These are phyloP conservation scores for Holacanthella duospinosa DNA, from an alignment of 2,888 invertebrate species.

Conservation along the genomic window DNA sequence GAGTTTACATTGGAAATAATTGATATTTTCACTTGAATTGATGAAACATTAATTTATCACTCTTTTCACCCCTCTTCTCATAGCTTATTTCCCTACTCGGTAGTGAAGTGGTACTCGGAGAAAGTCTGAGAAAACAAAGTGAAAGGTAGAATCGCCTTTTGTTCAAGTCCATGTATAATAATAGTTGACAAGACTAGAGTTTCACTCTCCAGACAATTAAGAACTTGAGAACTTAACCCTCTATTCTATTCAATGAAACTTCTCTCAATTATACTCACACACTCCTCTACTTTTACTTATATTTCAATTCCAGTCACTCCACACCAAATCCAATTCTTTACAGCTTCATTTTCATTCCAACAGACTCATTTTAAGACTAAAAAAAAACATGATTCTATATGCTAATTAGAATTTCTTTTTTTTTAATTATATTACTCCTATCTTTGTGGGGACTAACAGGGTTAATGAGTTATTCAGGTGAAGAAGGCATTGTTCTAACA, in stretches of 20 bases:
- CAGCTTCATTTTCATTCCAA: too few species aligned
- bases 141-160: neutral
- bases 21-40: constrained; percentile 35
- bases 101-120: neutral
- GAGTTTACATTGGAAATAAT: constrained; percentile 28
- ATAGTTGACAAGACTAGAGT: constrained; percentile 4
- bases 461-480: too few species aligned
- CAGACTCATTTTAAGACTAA: too few species aligned
- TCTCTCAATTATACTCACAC: neutral
- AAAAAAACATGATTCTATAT: too few species aligned
- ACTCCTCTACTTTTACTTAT: neutral
- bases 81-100: neutral
- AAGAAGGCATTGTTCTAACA: too few species aligned
- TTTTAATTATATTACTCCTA: too few species aligned
- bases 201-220: constrained; percentile 26
- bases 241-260: neutral
- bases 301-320: neutral
- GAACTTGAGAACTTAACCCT: constrained; percentile 9
- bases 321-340: neutral
- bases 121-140: neutral
- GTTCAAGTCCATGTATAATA: constrained; percentile 8
- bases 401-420: too few species aligned
- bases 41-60: constrained; percentile 33
- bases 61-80: neutral
- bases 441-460: too few species aligned